phyloP scores from a whole-genome alignment of 2,888 invertebrate species.

The Dromius quadrimaculatus region DNA sequence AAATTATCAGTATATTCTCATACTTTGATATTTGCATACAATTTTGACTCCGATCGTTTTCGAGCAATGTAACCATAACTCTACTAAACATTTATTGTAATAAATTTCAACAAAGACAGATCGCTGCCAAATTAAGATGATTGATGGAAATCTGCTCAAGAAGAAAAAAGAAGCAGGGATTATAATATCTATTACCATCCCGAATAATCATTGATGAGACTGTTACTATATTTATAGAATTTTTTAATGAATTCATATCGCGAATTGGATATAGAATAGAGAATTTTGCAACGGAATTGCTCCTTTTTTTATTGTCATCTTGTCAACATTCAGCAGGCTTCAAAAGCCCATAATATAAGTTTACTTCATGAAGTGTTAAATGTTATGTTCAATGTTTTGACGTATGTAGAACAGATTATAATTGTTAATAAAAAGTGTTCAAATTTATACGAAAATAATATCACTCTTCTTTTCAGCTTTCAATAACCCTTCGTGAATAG shows the following conservation, averaged over 20 bases:
- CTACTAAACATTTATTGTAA: too few relatives aligned
- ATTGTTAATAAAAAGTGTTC: conserved; percentile 45
- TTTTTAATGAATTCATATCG: conserved; percentile 45
- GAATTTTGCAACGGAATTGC: conserved; percentile 45
- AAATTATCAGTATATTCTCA: neutral
- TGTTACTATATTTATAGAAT: conserved; percentile 30
- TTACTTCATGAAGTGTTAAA: conserved; percentile 42
- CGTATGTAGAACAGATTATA: conserved; percentile 36
- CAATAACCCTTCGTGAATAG: too few relatives aligned
- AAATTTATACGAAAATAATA: conserved; percentile 30
- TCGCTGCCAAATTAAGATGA: too few relatives aligned
- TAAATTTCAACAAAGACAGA: too few relatives aligned
- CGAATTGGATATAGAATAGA: conserved; percentile 32
- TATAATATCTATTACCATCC: too few relatives aligned
- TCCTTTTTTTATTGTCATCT: conserved; percentile 34
- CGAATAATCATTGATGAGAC: neutral
- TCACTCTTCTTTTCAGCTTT: too few relatives aligned
- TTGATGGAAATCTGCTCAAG: too few relatives aligned
- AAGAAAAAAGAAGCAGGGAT: too few relatives aligned
- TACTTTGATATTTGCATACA: neutral
- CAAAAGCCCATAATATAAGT: conserved; percentile 22
- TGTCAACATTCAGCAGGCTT: conserved; percentile 36
- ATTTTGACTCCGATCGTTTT: neutral
- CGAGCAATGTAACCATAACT: too few relatives aligned
- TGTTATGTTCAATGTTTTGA: conserved; percentile 47